Evolutionary conservation across 2,113 vertebrate genomes (phyloP).

Genomic region (Anolis sagrei): DNA sequence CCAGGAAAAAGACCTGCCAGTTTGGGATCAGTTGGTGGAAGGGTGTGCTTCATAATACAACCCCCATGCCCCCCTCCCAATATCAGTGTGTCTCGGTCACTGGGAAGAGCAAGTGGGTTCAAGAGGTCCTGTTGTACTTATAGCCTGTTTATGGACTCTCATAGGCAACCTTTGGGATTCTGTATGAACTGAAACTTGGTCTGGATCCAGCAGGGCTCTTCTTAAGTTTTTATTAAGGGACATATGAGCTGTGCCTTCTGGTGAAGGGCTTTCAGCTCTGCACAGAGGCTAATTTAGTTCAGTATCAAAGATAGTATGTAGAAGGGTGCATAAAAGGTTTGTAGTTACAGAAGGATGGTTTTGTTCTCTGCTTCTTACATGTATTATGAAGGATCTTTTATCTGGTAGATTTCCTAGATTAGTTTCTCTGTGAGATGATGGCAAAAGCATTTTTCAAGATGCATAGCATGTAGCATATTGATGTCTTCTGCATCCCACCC

Average conservation of each 20-base stretch:
- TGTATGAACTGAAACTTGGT: not conserved
- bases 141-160: too few species aligned
- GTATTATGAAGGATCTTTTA: not conserved
- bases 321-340: not conserved
- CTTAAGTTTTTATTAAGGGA: not conserved
- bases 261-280: not conserved
- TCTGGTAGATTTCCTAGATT: not conserved
- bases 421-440: not conserved
- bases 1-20: too few species aligned
- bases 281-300: too few species aligned
- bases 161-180: not conserved
- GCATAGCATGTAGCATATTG: not conserved
- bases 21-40: too few species aligned
- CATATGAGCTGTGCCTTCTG: not conserved
- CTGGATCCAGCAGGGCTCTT: not conserved
- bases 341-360: not conserved
- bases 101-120: too few species aligned
- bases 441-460: not conserved
- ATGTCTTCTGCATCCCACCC: conserved; percentile 7
- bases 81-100: too few species aligned
- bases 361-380: not conserved
- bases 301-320: not conserved
- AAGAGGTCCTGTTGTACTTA: too few species aligned
- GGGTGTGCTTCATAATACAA: too few species aligned
- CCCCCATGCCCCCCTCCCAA: too few species aligned